Percentiles rank a stretch among this genome's conserved stretches.
phyloP scores from a whole-genome alignment of 2,888 invertebrate species.

The Lasioglossum marginatum region DNA sequence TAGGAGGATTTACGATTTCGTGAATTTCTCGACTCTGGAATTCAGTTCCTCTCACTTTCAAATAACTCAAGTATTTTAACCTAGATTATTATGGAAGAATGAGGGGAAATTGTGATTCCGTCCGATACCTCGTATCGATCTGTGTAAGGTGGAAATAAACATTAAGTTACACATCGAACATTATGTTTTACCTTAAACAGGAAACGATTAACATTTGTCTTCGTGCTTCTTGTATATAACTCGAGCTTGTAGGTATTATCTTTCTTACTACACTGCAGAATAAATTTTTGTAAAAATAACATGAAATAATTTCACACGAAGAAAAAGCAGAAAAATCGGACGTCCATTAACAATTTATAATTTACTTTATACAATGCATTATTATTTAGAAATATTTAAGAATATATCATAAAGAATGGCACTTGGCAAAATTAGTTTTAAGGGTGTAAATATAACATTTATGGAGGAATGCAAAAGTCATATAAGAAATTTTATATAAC shows the following conservation, averaged over 20 bases:
- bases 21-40: slow-evolving; percentile 10
- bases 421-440: too few relatives aligned
- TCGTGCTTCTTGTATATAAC: neutral
- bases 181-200: neutral
- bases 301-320: neutral
- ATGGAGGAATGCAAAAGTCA: too few relatives aligned
- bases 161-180: neutral
- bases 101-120: neutral
- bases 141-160: neutral
- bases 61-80: slow-evolving; percentile 21
- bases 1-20: slow-evolving; percentile 23
- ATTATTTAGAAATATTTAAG: neutral
- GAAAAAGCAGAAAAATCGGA: neutral
- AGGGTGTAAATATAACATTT: too few relatives aligned
- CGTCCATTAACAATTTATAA: neutral
- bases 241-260: neutral
- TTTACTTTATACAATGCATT: neutral
- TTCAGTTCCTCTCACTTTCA: slow-evolving; percentile 25
- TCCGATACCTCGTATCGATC: neutral
- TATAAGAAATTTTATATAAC: neutral
- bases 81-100: neutral
- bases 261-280: neutral
- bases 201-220: neutral
- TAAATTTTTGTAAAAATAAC: neutral
- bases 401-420: neutral